Evolutionary conservation across 2,888 invertebrate species (phyloP).

Genomic region (Tetrapedia diversipes): DNA sequence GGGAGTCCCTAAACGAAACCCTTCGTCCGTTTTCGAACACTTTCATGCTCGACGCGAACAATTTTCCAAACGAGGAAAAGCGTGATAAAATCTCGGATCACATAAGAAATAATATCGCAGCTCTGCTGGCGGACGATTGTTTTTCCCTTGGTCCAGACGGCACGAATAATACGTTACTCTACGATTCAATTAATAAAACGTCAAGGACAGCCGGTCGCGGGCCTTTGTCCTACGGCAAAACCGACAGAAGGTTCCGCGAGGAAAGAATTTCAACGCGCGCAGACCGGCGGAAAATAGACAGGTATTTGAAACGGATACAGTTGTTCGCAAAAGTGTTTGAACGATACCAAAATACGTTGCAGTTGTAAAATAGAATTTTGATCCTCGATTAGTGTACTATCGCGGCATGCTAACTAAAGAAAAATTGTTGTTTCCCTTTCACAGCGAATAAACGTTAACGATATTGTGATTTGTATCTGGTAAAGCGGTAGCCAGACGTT

Average conservation of each 20-base stretch:
- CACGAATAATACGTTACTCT: slow-evolving; percentile 25
- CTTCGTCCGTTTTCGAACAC: too few relatives aligned
- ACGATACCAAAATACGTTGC: too few relatives aligned
- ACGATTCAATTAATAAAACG: slow-evolving; percentile 54
- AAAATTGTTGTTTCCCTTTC: too few relatives aligned
- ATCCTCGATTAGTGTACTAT: too few relatives aligned
- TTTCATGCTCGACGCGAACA: not conserved
- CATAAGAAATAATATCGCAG: not conserved
- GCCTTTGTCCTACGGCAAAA: not conserved
- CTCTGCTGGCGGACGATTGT: not conserved
- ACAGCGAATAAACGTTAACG: too few relatives aligned
- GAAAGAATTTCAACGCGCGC: not conserved
- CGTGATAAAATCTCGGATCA: not conserved
- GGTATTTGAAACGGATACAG: too few relatives aligned
- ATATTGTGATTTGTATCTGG: too few relatives aligned
- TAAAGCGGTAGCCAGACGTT: too few relatives aligned
- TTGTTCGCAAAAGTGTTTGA: too few relatives aligned
- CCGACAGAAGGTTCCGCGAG: not conserved
- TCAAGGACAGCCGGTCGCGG: slow-evolving; percentile 39
- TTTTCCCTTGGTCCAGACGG: not conserved
- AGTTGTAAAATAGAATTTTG: too few relatives aligned
- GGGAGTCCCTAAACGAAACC: not conserved
- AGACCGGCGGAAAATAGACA: too few relatives aligned
- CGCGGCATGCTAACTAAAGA: too few relatives aligned
- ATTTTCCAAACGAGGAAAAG: not conserved